Conservation (phyloP, 2,888 invertebrate species). For the Hermaeophaga mercurialis region DNA sequence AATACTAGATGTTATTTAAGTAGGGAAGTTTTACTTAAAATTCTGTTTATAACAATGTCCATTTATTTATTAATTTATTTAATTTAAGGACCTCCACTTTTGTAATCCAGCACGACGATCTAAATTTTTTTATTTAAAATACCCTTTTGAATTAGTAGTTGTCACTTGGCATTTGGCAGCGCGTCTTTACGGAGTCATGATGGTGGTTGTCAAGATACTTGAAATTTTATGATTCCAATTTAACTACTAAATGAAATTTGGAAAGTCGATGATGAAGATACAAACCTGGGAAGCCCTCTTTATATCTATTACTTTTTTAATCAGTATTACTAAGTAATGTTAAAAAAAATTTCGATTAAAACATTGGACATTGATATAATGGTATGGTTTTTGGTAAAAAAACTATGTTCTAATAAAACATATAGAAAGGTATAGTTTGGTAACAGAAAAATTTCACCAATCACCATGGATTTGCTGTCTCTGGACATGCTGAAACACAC, state of each 20-base stretch:
- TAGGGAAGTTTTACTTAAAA: constrained; percentile 49
- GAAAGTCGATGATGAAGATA: background rate
- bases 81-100: background rate
- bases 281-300: background rate
- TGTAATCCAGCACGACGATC: background rate
- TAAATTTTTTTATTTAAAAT: no score
- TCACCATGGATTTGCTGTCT: constrained; percentile 45
- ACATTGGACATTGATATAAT: constrained; percentile 40
- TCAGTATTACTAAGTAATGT: constrained; percentile 37
- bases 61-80: constrained; percentile 25
- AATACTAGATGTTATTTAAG: constrained; percentile 55
- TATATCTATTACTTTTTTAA: constrained; percentile 26
- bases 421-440: constrained; percentile 50
- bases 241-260: no score
- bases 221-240: no score
- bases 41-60: constrained; percentile 48
- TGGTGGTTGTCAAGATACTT: no score
- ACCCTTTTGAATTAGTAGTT: no score
- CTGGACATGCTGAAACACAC: constrained; percentile 45
- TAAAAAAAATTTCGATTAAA: constrained; percentile 19
- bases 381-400: constrained; percentile 37
- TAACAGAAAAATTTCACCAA: constrained; percentile 41
- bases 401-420: constrained; percentile 42
- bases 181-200: no score
- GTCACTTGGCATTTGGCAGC: no score